phyloP scores from a whole-genome alignment of 1,140 invertebrate genomes.

The Venustaconcha ellipsiformis region DNA sequence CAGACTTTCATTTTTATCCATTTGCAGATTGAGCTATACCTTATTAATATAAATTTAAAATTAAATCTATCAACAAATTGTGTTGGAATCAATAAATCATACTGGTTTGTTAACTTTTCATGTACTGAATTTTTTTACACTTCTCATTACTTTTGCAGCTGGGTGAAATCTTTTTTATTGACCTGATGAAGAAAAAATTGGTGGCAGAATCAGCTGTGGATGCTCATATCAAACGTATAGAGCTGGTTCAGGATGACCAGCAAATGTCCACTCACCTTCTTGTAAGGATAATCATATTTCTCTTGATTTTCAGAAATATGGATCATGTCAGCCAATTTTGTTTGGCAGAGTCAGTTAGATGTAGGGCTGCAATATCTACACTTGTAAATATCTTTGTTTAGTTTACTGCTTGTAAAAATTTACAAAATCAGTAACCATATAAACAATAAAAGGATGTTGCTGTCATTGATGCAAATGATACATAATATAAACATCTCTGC shows the following conservation, averaged over 20 bases:
- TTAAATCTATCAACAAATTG: too few species aligned
- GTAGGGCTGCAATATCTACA: not conserved
- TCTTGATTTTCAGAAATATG: not conserved
- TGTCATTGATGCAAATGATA: not conserved
- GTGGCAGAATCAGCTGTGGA: constrained; percentile 76
- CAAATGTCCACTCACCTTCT: constrained; percentile 78
- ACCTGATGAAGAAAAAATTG: constrained; percentile 77
- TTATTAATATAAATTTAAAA: not conserved
- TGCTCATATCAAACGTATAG: constrained; percentile 73
- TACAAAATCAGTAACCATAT: not conserved
- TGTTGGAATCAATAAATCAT: too few species aligned
- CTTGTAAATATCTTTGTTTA: not conserved
- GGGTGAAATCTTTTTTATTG: constrained; percentile 80
- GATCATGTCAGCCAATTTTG: not conserved
- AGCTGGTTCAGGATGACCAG: constrained; percentile 78
- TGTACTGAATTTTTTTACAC: not conserved
- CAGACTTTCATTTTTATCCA: too few species aligned
- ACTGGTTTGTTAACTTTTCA: not conserved
- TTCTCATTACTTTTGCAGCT: constrained; percentile 58
- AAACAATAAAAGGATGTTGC: not conserved
- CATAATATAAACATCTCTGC: too few species aligned
- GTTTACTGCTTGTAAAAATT: not conserved
- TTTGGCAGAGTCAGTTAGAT: not conserved
- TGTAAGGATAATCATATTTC: constrained; percentile 65
- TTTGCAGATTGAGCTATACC: not conserved